Base-by-base conservation (phyloP, 2,113 vertebrate species). In the Sinocyclocheilus rhinocerous region DNA sequence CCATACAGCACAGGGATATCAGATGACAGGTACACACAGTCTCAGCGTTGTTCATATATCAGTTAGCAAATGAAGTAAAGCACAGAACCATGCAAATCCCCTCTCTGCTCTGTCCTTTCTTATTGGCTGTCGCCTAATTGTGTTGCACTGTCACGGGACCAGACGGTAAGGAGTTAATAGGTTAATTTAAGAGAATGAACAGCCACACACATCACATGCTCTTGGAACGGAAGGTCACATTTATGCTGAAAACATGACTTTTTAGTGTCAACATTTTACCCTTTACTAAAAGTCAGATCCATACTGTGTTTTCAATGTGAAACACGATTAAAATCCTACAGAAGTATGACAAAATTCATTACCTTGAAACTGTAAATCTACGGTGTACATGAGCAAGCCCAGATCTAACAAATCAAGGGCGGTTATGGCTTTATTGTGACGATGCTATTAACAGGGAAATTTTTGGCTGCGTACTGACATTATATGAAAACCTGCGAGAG, bases 101-200 rank as follows among this genome's bases (percentile, higher is more conserved):
- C 26, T 29, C 75, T 65, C 26, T 45, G 39, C 65, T 76, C n/a
- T 10, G 39, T 16, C 75, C 24, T 81, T 69, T 77, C 24, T 20
- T 77, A 65, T 67, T 82, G 55, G 57, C 59, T 29, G 61, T 29
- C 55, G 13, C 50, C 48, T 88, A 88, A 91, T 84, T 86, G 79
- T 42, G 73, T 69, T 85, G 86, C 50, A 42, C 45, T 57, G 67
- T 89, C 89, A 87, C 70, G 67, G 87, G 85, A 86, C 61, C 29
- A 59, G 39, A 22, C 16, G 26, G 33, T 88, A 81, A 86, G 39
- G 78, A 89, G 89, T 87, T 88, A 91, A 90, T 78, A 84, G 83
- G 48, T 89, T 91, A 89, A 91, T 87, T 86, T 70, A 76, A 15
- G 78, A 79, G 76, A 88, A 90, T 81, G 79, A 89, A 85, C 36